Evolutionary conservation across 2,113 vertebrate genomes (phyloP).

Genomic region (Oxyura jamaicensis): DNA sequence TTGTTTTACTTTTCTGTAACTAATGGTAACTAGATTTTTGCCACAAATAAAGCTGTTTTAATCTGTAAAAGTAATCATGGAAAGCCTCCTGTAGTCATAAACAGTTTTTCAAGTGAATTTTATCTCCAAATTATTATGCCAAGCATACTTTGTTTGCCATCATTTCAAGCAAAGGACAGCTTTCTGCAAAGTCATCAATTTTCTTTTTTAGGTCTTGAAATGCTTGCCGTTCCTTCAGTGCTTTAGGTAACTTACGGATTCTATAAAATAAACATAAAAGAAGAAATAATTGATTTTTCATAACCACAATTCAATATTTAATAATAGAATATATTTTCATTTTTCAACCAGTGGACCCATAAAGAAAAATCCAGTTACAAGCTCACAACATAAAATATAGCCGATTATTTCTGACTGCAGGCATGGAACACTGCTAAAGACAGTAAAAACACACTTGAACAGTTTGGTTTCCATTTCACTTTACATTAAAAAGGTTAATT

Average conservation of each 20-base stretch:
- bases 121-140: background rate
- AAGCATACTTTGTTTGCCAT: conserved; percentile 84
- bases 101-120: background rate
- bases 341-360: background rate
- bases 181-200: conserved; percentile 85
- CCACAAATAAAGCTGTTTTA: background rate
- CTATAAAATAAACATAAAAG: conserved; percentile 58
- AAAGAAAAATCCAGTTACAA: background rate
- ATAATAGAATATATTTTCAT: background rate
- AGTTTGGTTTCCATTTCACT: background rate
- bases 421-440: background rate
- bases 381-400: background rate
- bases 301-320: background rate
- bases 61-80: background rate
- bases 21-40: background rate
- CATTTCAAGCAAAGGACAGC: conserved; percentile 85
- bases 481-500: background rate
- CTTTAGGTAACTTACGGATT: conserved; percentile 82
- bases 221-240: conserved; percentile 85
- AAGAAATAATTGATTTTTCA: background rate
- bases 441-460: background rate
- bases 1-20: background rate
- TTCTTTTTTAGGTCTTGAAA: conserved; percentile 85
- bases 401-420: background rate
- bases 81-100: background rate